Evolutionary conservation across 1,140 invertebrate species (phyloP).

Genomic region (Limonius californicus): DNA sequence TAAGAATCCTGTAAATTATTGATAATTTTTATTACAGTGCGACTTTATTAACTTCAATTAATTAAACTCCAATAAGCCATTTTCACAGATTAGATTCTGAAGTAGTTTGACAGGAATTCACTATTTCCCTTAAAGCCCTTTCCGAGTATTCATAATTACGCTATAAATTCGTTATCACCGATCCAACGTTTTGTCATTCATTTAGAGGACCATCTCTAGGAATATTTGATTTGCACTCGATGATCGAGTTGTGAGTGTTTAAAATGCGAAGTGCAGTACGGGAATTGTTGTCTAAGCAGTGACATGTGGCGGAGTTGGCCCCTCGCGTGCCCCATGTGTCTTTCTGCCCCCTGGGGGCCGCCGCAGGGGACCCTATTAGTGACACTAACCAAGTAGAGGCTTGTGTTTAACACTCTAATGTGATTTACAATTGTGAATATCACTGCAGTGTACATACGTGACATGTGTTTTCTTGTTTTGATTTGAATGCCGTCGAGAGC

Average conservation of each 20-base stretch:
- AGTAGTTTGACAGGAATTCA: too few relatives aligned
- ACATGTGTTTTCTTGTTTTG: constrained; percentile 14
- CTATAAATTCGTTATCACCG: too few relatives aligned
- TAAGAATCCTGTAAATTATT: too few relatives aligned
- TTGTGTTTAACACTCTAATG: constrained; percentile 18
- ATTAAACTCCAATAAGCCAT: too few relatives aligned
- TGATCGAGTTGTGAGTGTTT: neutral
- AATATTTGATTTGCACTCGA: too few relatives aligned
- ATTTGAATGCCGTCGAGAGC: constrained; percentile 6
- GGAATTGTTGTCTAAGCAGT: neutral
- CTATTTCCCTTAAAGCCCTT: too few relatives aligned
- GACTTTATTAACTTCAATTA: too few relatives aligned
- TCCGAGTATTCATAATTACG: too few relatives aligned
- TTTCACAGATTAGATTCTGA: too few relatives aligned
- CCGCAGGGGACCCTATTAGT: constrained; percentile 25
- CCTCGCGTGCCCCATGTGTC: constrained; percentile 9
- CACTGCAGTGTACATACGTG: constrained; percentile 5
- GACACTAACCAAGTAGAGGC: constrained; percentile 22
- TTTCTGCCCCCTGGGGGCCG: neutral
- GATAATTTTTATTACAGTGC: too few relatives aligned
- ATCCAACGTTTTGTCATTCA: too few relatives aligned
- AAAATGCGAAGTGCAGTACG: constrained; percentile 13
- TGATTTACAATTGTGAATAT: constrained; percentile 17
- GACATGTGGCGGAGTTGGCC: constrained; percentile 4
- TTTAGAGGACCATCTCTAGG: too few relatives aligned